Conservation (phyloP, 2,113 vertebrate genomes). For the Pomatorhinus ruficollis region DNA sequence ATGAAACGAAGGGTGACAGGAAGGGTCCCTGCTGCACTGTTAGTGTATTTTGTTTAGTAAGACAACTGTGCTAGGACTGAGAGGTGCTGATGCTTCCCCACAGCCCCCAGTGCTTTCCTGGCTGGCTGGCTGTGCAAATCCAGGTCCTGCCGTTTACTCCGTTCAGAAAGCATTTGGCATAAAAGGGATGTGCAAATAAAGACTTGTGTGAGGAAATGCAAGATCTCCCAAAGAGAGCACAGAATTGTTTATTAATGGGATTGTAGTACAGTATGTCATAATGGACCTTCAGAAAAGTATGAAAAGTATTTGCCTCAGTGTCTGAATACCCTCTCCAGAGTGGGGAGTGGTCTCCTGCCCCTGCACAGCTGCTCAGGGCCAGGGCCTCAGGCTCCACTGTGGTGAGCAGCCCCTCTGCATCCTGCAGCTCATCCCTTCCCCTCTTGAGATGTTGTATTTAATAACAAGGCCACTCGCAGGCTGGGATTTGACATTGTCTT, state of each 20-base stretch:
- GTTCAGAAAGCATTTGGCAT: neutral
- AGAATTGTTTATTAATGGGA: neutral
- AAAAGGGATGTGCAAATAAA: neutral
- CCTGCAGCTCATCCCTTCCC: neutral
- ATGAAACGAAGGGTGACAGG: neutral
- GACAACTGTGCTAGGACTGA: accelerated
- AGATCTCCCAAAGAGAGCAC: neutral
- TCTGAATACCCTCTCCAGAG: neutral
- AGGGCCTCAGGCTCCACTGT: accelerated
- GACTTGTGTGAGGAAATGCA: neutral
- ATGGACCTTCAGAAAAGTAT: neutral
- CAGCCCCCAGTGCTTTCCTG: neutral
- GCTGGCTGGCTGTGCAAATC: neutral
- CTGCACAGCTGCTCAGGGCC: accelerated
- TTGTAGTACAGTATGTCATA: neutral
- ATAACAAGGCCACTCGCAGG: accelerated
- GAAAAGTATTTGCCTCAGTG: neutral
- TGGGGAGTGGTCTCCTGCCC: neutral
- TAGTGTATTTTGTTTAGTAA: neutral
- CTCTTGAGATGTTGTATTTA: neutral
- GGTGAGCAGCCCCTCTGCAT: neutral
- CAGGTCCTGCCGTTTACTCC: neutral
- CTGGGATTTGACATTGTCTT: neutral
- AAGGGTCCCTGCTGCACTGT: neutral
- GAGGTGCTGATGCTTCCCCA: neutral